A percentile compares a stretch with the other conserved stretches of the same genome.
These are phyloP conservation scores for Macropodus opercularis DNA, from an alignment of 2,797 vertebrate species.

Conservation along the genomic window DNA sequence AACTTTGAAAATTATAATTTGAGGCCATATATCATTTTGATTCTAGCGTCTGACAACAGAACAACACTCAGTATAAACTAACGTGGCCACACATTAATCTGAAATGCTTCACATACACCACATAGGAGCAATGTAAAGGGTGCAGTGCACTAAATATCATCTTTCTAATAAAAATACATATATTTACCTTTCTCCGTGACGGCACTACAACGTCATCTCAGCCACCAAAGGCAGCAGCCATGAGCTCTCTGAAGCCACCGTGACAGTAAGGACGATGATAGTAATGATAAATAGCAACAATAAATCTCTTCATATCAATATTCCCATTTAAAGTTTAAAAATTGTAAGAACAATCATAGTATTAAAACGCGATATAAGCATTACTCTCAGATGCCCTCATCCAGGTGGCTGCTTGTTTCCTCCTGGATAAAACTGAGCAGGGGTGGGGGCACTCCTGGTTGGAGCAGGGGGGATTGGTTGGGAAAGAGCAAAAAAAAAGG, in stretches of 20 bases:
- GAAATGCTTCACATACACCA: slow-evolving; percentile 34
- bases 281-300: slow-evolving; percentile 76
- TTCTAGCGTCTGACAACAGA: slow-evolving; percentile 45
- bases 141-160: slow-evolving; percentile 43
- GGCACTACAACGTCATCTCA: neutral
- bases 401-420: slow-evolving; percentile 42
- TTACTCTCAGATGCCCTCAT: slow-evolving; percentile 60
- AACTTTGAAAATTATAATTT: slow-evolving; percentile 30
- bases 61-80: neutral
- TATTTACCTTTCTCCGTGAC: slow-evolving; percentile 20
- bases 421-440: slow-evolving; percentile 58
- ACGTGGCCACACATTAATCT: slow-evolving; percentile 64
- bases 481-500: slow-evolving; percentile 77
- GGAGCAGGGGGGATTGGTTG: slow-evolving; percentile 65
- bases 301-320: slow-evolving; percentile 80
- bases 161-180: slow-evolving; percentile 60
- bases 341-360: slow-evolving; percentile 83
- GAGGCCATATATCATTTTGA: slow-evolving; percentile 14
- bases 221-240: slow-evolving; percentile 33
- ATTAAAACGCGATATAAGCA: slow-evolving; percentile 82
- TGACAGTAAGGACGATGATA: slow-evolving; percentile 84
- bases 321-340: slow-evolving; percentile 84
- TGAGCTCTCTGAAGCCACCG: slow-evolving; percentile 49
- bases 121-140: slow-evolving; percentile 49
- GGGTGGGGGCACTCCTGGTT: slow-evolving; percentile 49